Evolutionary conservation across 2,113 vertebrate genomes (phyloP).

Genomic region (Artemisiospiza belli): DNA sequence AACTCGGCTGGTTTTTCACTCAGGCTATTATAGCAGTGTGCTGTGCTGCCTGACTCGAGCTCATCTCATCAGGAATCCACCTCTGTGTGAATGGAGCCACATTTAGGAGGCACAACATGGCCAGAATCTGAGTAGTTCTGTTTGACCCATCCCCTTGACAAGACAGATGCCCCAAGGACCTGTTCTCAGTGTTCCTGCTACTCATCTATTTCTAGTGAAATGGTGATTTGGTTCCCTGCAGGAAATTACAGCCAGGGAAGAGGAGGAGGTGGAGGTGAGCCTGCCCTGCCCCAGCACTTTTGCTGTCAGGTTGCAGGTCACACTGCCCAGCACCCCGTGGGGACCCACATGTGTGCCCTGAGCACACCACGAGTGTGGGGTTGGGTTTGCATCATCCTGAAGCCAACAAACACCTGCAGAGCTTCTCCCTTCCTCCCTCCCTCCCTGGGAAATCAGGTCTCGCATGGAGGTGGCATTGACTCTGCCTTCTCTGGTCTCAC

Average conservation of each 20-base stretch:
- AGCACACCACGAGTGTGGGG: accelerated
- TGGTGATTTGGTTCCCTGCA: accelerated
- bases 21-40: background rate
- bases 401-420: background rate
- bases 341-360: background rate
- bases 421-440: background rate
- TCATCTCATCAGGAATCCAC: background rate
- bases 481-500: background rate
- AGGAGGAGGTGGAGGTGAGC: background rate
- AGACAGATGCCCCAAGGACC: background rate
- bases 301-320: background rate
- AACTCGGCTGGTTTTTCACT: background rate
- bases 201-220: background rate
- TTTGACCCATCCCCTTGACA: background rate
- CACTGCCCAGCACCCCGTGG: background rate
- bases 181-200: background rate
- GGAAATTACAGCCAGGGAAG: background rate
- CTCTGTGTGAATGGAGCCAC: background rate
- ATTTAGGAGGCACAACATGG: background rate
- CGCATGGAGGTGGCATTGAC: accelerated
- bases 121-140: background rate
- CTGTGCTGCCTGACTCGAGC: background rate
- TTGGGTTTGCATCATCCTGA: background rate
- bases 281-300: background rate
- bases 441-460: background rate